Percentiles rank a stretch among this genome's conserved stretches.
Conservation (phyloP, 1,140 invertebrate species). For the Psix sp. region DNA sequence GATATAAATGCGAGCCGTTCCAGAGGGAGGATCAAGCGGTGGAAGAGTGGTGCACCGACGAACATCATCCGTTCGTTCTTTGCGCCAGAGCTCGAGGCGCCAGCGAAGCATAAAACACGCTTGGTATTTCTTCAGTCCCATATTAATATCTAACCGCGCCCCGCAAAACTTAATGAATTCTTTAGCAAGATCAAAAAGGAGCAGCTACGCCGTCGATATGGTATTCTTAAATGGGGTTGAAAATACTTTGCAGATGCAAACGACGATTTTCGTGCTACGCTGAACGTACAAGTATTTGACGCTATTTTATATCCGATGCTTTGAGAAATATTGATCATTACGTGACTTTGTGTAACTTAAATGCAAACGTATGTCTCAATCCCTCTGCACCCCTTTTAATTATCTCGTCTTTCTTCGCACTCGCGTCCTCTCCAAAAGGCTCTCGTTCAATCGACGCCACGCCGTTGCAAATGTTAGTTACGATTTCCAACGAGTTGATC, state of each 20-base stretch:
- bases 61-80: slow-evolving; percentile 62
- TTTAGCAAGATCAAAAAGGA: slow-evolving; percentile 72
- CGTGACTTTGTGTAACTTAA: slow-evolving; percentile 35
- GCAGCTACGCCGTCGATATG: slow-evolving; percentile 60
- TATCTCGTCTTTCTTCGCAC: slow-evolving; percentile 4
- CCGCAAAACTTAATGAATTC: slow-evolving; percentile 71
- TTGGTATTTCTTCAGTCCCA: slow-evolving; percentile 64
- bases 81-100: slow-evolving; percentile 61
- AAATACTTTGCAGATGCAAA: slow-evolving; percentile 67
- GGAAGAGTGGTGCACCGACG: slow-evolving; percentile 51
- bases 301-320: slow-evolving; percentile 52
- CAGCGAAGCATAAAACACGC: slow-evolving; percentile 66
- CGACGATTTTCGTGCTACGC: slow-evolving; percentile 66
- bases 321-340: slow-evolving; percentile 58
- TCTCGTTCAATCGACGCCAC: slow-evolving; percentile 10
- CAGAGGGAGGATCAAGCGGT: slow-evolving; percentile 57
- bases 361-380: slow-evolving; percentile 31
- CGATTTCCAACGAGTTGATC: slow-evolving; percentile 37
- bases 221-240: slow-evolving; percentile 61
- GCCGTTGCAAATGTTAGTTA: slow-evolving; percentile 30
- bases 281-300: slow-evolving; percentile 62
- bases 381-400: slow-evolving; percentile 15
- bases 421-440: slow-evolving; percentile 2
- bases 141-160: slow-evolving; percentile 68
- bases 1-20: slow-evolving; percentile 56